These are phyloP conservation scores for Hyphantria cunea DNA, from an alignment of 1,140 invertebrate species.

Conservation along the genomic window DNA sequence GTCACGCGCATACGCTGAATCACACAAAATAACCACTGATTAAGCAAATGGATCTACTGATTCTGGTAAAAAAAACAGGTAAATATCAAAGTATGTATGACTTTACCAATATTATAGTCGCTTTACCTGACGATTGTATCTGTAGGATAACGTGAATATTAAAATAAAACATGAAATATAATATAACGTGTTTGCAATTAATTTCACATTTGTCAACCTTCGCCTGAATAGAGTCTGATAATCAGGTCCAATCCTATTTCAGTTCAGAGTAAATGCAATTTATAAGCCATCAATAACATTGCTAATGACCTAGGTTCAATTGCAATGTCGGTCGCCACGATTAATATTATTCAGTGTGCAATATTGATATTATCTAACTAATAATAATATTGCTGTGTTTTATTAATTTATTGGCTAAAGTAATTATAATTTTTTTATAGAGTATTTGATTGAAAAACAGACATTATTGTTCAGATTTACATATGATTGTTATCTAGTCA, in stretches of 20 bases:
- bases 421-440: too few species aligned
- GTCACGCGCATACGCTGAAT: too few species aligned
- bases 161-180: background rate
- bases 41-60: too few species aligned
- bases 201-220: background rate
- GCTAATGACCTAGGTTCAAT: slow-evolving; percentile 36
- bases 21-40: too few species aligned
- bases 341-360: slow-evolving; percentile 38
- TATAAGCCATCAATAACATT: slow-evolving; percentile 39
- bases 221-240: background rate
- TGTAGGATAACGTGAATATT: too few species aligned
- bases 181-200: background rate
- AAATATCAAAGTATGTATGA: too few species aligned
- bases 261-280: slow-evolving; percentile 33
- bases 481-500: too few species aligned
- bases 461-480: background rate
- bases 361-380: slow-evolving; percentile 12
- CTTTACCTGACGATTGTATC: too few species aligned
- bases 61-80: too few species aligned
- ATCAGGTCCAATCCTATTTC: background rate
- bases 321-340: slow-evolving; percentile 23
- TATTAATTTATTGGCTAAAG: too few species aligned
- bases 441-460: too few species aligned
- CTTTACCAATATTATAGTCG: too few species aligned
- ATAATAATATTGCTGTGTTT: background rate